A percentile compares a stretch with the other conserved stretches of the same genome.
phyloP scores from a whole-genome alignment of 2,797 vertebrate genomes.

The Mormyrus proboscirostris region DNA sequence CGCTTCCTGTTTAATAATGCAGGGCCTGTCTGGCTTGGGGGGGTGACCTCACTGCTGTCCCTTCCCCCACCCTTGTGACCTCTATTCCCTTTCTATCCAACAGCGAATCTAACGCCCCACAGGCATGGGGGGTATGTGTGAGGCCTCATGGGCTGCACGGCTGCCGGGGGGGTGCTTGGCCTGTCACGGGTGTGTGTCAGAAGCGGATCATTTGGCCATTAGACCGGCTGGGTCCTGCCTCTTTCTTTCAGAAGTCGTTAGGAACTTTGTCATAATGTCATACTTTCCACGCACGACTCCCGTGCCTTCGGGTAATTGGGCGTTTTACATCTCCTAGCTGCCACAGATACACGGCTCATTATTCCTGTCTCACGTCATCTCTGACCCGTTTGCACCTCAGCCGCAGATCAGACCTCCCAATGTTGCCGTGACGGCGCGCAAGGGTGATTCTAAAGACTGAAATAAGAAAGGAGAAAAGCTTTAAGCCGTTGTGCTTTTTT shows the following conservation, averaged over 20 bases:
- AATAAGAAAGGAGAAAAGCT: neutral
- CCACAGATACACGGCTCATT: neutral
- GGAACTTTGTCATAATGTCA: neutral
- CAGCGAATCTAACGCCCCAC: neutral
- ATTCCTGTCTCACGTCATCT: neutral
- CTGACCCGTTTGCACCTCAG: neutral
- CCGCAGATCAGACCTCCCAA: constrained; percentile 15
- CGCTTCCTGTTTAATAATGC: constrained; percentile 9
- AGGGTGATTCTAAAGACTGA: constrained; percentile 10
- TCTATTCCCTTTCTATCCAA: neutral
- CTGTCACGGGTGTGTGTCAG: neutral
- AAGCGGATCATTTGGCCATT: neutral
- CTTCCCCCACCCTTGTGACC: neutral
- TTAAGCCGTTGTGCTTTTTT: constrained; percentile 7
- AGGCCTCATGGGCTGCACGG: neutral
- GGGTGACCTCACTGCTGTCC: neutral
- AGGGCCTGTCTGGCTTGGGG: neutral
- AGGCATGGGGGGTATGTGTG: neutral
- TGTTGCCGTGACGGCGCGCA: constrained; percentile 5
- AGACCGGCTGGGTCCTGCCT: neutral
- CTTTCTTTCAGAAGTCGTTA: neutral
- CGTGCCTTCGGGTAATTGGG: neutral
- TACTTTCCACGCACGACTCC: neutral
- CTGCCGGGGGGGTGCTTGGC: neutral
- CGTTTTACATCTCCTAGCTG: neutral